Conservation (phyloP, 2,113 vertebrate species). For the Holacanthus passer region DNA sequence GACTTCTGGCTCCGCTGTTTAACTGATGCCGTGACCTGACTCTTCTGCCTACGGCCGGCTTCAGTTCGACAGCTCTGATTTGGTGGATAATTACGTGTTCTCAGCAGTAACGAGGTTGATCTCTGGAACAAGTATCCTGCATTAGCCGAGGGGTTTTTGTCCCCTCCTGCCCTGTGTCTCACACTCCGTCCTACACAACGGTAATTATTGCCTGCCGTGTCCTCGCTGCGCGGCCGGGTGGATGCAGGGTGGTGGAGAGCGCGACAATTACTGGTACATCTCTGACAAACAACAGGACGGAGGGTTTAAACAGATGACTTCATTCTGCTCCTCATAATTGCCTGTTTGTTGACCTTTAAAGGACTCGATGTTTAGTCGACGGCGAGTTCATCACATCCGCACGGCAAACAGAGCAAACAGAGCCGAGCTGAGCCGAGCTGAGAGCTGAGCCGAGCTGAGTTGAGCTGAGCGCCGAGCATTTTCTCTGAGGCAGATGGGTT, state of each 20-base stretch:
- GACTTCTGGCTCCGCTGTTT: background rate
- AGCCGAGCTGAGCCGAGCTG: background rate
- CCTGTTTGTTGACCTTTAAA: background rate
- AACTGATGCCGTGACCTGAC: background rate
- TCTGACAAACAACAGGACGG: background rate
- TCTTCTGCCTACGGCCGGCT: background rate
- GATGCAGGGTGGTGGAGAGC: background rate
- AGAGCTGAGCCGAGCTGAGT: constrained; percentile 1
- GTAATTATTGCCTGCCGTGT: background rate
- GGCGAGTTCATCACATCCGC: background rate
- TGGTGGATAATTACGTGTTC: background rate
- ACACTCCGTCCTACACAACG: background rate
- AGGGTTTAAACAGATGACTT: background rate
- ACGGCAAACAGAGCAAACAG: no score
- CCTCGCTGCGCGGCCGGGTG: background rate
- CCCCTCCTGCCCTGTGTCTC: background rate
- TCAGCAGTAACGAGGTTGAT: background rate
- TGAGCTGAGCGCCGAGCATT: background rate
- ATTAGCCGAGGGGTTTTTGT: background rate
- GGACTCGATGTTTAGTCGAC: background rate
- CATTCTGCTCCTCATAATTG: background rate
- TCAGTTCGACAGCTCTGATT: background rate
- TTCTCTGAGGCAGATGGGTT: constrained; percentile 26
- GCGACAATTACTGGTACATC: background rate
- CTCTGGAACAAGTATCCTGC: background rate